phyloP scores from a whole-genome alignment of 2,113 vertebrate genomes.

The Tympanuchus pallidicinctus region DNA sequence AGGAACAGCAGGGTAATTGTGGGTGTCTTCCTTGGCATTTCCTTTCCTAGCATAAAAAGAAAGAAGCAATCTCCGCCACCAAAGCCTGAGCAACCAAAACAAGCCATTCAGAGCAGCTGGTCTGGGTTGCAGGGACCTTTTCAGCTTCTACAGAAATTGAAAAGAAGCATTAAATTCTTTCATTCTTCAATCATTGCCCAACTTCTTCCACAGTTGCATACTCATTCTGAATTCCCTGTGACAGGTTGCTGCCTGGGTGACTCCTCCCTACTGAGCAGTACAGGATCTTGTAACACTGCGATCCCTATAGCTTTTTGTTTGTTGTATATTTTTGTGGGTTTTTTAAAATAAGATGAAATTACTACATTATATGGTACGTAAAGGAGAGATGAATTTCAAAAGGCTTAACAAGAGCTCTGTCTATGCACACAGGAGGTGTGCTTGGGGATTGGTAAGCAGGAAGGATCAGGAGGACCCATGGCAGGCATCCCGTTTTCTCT shows the following conservation, averaged over 20 bases:
- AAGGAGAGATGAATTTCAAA: not conserved
- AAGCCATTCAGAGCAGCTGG: not conserved
- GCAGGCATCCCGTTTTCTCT: not conserved
- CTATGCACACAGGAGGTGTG: rapidly evolving
- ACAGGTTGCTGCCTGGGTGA: not conserved
- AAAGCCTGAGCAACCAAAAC: not conserved
- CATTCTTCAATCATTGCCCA: not conserved
- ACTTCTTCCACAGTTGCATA: not conserved
- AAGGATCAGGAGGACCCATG: not conserved
- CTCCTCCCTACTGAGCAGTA: not conserved
- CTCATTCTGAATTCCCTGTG: rapidly evolving
- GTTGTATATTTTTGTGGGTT: not conserved
- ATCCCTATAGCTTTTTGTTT: not conserved
- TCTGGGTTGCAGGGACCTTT: not conserved
- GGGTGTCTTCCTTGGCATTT: not conserved
- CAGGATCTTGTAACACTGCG: not conserved
- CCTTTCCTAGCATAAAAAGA: not conserved
- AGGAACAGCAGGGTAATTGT: not conserved
- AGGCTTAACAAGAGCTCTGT: not conserved
- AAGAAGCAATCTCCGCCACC: not conserved
- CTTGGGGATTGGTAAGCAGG: not conserved
- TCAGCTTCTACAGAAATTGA: not conserved
- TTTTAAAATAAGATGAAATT: not conserved
- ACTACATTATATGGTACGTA: not conserved
- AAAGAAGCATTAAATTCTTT: not conserved